Conservation (phyloP, 2,113 vertebrate genomes). For the Myotis davidii region DNA sequence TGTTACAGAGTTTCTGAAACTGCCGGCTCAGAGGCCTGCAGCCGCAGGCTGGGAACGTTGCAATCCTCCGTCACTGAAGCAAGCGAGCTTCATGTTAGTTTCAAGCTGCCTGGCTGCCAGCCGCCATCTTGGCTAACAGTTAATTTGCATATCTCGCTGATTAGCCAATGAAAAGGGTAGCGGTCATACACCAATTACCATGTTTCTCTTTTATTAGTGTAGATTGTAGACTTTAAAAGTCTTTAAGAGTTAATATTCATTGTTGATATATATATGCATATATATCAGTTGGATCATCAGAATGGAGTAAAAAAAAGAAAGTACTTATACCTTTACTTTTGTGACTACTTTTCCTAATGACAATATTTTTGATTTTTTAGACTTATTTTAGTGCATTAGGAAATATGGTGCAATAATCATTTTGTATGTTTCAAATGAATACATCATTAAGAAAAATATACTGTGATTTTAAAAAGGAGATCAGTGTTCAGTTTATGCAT, state of each 20-base stretch:
- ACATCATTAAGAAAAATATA: slow-evolving; percentile 8
- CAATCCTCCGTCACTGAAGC: too few species aligned
- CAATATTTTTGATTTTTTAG: slow-evolving; percentile 25
- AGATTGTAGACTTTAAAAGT: not conserved
- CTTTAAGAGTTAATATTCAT: slow-evolving; percentile 32
- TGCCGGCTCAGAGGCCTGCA: too few species aligned
- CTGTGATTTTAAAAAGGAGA: slow-evolving; percentile 8
- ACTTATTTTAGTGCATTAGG: slow-evolving; percentile 24
- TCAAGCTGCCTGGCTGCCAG: too few species aligned
- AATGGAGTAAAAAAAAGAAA: slow-evolving; percentile 15
- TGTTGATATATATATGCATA: not conserved
- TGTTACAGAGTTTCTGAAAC: too few species aligned
- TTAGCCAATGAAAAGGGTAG: too few species aligned
- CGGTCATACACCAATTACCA: too few species aligned
- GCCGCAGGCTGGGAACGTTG: too few species aligned
- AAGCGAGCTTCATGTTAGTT: too few species aligned
- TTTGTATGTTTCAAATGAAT: slow-evolving; percentile 34
- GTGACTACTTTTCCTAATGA: not conserved
- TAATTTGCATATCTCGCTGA: too few species aligned
- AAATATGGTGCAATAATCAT: not conserved
- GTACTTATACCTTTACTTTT: not conserved
- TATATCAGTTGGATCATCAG: not conserved
- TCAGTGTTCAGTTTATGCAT: not conserved
- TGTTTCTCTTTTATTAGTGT: too few species aligned
- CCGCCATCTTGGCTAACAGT: too few species aligned